Evolutionary conservation across 2,113 vertebrate species (phyloP).

Genomic region (Tenebrosternarchus preto): DNA sequence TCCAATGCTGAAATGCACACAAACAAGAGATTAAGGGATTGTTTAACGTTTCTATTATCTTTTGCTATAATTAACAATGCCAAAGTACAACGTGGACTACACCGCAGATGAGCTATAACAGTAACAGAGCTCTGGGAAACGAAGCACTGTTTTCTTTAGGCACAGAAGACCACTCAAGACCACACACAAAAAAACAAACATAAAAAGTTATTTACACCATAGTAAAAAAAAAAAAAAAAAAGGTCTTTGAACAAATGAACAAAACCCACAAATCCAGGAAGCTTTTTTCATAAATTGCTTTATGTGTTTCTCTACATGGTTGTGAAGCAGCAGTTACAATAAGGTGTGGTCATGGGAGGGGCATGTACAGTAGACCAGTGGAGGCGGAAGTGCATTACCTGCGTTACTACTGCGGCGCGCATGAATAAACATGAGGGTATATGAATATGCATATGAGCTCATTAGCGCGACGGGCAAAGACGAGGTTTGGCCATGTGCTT

Average conservation of each 20-base stretch:
- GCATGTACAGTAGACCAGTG: slow-evolving; percentile 15
- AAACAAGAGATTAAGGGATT: too few relatives aligned
- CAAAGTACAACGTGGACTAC: too few relatives aligned
- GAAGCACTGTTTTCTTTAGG: too few relatives aligned
- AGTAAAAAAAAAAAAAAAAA: not conserved
- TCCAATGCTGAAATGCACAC: too few relatives aligned
- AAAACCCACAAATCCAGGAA: slow-evolving; percentile 2
- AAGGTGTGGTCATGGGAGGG: slow-evolving; percentile 16
- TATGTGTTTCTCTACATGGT: slow-evolving; percentile 27
- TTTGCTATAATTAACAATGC: too few relatives aligned
- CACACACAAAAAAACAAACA: too few relatives aligned
- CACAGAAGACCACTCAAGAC: too few relatives aligned
- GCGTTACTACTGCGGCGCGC: slow-evolving; percentile 44
- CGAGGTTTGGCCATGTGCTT: slow-evolving; percentile 29
- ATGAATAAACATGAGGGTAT: slow-evolving; percentile 45
- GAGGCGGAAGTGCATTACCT: slow-evolving; percentile 11
- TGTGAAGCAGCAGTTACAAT: slow-evolving; percentile 48
- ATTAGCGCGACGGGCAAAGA: slow-evolving; percentile 29
- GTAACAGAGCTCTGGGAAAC: too few relatives aligned
- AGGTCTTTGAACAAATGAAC: not conserved
- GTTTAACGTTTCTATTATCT: too few relatives aligned
- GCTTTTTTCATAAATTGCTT: slow-evolving; percentile 18
- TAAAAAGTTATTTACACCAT: too few relatives aligned
- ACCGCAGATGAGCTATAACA: too few relatives aligned
- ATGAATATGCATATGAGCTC: slow-evolving; percentile 28